Base-by-base conservation (phyloP, 2,888 invertebrate genomes). In the Taenaris catops region DNA sequence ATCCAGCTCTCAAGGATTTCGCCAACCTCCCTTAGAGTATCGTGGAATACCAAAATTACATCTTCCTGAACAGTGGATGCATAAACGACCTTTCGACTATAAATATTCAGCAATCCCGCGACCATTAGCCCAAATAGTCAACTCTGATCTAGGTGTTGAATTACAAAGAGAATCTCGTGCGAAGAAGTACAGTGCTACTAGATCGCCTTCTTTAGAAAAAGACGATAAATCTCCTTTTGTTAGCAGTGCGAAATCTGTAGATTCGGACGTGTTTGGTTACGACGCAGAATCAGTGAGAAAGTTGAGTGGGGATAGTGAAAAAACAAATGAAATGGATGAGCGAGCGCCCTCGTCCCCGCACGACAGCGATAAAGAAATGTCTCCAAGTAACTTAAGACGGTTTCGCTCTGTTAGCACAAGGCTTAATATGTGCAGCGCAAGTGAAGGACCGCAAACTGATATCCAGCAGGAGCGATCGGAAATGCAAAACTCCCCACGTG, bases 161-260 rank as follows among this genome's bases (percentile, higher is more conserved):
- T 45, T 78, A 20, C 53, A 52, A 1, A 69, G 72, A 24, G 80
- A 75, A 29, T 52, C 67, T 1, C 58, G 74, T n/a, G 62, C 72
- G 1, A 81, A 78, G 35, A 83, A 79, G 39, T 84, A 53, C 44
- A 84, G 87, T 34, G 86, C 79, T 0, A 86, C 87, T 0, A 55
- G 87, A 4, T 87, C 87, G 0, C 87, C 87, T 0, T 87, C 87
- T 0, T 51, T 87, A n/a, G 87, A 87, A 39, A 86, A 84, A 48
- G 87, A 87, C 78, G 87, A 87, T 1, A 86, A 80, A 36, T 78
- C 80, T 0, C 87, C 87, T 3, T 81, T 86, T 36, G 41, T 72
- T 5, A 45, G 48, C 9, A 67, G 67, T 38, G 74, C 72, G 1
- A 70, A 67, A 25, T 55, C 63, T 2, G 76, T 71, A 17, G 69